Percentiles rank a stretch among this genome's conserved stretches.
Evolutionary conservation across 2,888 invertebrate species (phyloP).

Genomic region (Amblyteles armatorius): DNA sequence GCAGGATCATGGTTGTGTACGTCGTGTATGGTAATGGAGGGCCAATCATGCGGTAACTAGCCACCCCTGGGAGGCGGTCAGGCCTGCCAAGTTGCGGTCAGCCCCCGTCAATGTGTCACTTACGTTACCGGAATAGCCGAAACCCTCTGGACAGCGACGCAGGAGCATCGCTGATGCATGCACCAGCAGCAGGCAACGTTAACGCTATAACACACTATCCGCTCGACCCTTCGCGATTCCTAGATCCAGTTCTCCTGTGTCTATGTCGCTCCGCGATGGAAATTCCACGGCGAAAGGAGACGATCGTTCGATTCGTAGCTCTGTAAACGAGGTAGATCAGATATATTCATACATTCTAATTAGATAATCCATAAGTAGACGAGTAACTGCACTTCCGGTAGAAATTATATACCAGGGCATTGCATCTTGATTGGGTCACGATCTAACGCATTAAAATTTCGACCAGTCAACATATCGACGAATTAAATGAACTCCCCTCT

Average conservation of each 20-base stretch:
- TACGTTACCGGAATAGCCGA: slow-evolving; percentile 82
- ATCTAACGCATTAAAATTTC: background rate
- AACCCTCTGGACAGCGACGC: slow-evolving; percentile 76
- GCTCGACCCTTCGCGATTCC: slow-evolving; percentile 52
- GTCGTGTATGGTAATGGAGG: slow-evolving; percentile 84
- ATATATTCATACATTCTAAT: background rate
- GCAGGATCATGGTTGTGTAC: slow-evolving; percentile 72
- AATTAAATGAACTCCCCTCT: background rate
- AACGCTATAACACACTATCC: slow-evolving; percentile 67
- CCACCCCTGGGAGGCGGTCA: slow-evolving; percentile 83
- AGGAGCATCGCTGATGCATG: slow-evolving; percentile 73
- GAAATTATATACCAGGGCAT: background rate
- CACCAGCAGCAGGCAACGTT: slow-evolving; percentile 56
- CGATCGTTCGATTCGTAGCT: background rate
- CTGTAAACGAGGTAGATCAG: background rate
- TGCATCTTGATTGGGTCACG: background rate
- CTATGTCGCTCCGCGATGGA: slow-evolving; percentile 8
- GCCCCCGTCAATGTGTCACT: slow-evolving; percentile 85
- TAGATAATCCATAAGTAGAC: background rate
- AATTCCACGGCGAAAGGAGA: slow-evolving; percentile 31
- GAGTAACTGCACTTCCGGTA: background rate
- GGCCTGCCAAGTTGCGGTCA: slow-evolving; percentile 83
- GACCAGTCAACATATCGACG: background rate
- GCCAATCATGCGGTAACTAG: slow-evolving; percentile 85
- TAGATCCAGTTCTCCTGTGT: slow-evolving; percentile 33